These are phyloP conservation scores for Uropsilus gracilis DNA, from an alignment of 2,113 vertebrate genomes.

Conservation along the genomic window DNA sequence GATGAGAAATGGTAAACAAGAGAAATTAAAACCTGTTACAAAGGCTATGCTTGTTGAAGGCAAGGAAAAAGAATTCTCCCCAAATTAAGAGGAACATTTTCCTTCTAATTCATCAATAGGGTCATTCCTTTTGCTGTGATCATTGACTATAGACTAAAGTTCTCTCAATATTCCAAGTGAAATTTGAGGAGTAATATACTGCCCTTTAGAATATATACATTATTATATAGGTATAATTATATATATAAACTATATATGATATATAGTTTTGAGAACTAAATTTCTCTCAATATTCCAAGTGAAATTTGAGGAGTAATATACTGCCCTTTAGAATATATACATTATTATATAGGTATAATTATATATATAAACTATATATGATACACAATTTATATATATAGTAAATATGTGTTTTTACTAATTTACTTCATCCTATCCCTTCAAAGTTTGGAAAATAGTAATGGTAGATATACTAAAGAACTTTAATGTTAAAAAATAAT, in stretches of 20 bases:
- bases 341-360: no score
- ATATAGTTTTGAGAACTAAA: no score
- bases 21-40: not conserved
- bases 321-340: not conserved
- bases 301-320: not conserved
- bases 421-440: no score
- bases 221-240: no score
- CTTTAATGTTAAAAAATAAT: not conserved
- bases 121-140: not conserved
- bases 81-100: not conserved
- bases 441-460: no score
- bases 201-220: not conserved
- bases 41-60: not conserved
- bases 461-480: no score
- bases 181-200: no score
- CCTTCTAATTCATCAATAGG: no score
- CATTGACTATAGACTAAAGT: not conserved
- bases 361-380: no score
- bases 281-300: not conserved
- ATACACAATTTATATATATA: no score
- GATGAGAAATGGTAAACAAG: not conserved
- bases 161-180: not conserved
- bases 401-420: no score
- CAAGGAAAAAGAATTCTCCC: not conserved
- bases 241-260: no score